These are phyloP conservation scores for Nylanderia fulva DNA, from an alignment of 1,140 invertebrate species.

Conservation along the genomic window DNA sequence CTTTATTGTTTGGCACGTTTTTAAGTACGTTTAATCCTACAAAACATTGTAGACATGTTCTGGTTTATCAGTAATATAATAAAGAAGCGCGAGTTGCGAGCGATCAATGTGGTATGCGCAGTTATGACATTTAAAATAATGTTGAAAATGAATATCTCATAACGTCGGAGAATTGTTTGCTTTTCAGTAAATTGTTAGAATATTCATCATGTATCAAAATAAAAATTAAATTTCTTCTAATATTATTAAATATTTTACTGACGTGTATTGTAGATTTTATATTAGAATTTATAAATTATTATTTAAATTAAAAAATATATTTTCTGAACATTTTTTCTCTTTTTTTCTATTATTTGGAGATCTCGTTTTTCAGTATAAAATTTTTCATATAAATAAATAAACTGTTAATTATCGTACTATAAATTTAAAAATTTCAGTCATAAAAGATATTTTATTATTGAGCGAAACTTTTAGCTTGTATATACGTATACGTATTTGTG, in stretches of 20 bases:
- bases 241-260: too few species aligned
- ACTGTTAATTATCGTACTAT: background rate
- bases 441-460: background rate
- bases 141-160: background rate
- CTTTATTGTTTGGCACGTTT: background rate
- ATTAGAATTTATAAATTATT: conserved; percentile 1
- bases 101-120: background rate
- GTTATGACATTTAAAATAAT: background rate
- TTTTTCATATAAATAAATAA: background rate
- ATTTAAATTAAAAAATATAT: background rate
- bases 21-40: background rate
- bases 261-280: background rate
- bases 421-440: background rate
- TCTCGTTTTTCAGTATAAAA: background rate
- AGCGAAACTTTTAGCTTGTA: background rate
- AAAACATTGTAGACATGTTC: background rate
- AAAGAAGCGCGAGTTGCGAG: background rate
- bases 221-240: too few species aligned
- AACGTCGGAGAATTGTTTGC: background rate
- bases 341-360: background rate
- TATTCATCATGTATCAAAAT: too few species aligned
- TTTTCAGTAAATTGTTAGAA: background rate
- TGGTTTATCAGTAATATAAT: background rate
- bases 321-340: background rate
- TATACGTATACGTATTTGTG: background rate